Conservation (phyloP, 2,797 vertebrate genomes). For the Gymnoscopelus microlampas region DNA sequence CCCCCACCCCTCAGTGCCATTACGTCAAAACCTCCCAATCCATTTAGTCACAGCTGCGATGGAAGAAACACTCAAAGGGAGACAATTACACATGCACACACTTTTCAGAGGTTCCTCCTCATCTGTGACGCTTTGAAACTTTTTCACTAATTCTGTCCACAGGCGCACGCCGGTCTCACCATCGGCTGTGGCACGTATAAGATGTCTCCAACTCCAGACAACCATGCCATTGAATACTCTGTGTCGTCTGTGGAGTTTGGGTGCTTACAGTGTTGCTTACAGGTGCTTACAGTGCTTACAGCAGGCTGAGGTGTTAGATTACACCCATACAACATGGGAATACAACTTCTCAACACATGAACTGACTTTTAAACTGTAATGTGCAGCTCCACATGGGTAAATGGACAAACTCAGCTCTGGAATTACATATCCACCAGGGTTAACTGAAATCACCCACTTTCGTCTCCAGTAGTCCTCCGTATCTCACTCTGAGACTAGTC, state of each 20-base stretch:
- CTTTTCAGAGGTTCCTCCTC: slow-evolving; percentile 58
- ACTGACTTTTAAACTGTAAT: slow-evolving; percentile 32
- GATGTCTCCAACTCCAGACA: slow-evolving; percentile 44
- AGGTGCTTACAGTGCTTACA: slow-evolving; percentile 9
- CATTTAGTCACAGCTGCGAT: slow-evolving; percentile 81
- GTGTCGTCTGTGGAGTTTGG: slow-evolving; percentile 21
- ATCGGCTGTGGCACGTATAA: slow-evolving; percentile 31
- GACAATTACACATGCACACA: slow-evolving; percentile 32
- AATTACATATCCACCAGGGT: slow-evolving; percentile 48
- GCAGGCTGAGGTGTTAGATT: slow-evolving; percentile 23
- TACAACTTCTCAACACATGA: slow-evolving; percentile 32
- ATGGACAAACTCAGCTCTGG: slow-evolving; percentile 35
- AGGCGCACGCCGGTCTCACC: slow-evolving; percentile 52
- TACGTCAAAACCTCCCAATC: slow-evolving; percentile 77
- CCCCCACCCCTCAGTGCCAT: slow-evolving; percentile 54
- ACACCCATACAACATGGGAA: slow-evolving; percentile 26
- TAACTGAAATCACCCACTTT: slow-evolving; percentile 54
- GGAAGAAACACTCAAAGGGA: slow-evolving; percentile 70
- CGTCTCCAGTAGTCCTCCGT: slow-evolving; percentile 27
- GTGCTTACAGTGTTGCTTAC: slow-evolving; percentile 11
- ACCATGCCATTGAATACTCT: slow-evolving; percentile 31
- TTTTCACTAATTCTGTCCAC: slow-evolving; percentile 64
- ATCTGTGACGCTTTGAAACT: slow-evolving; percentile 54
- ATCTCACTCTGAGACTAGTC: slow-evolving; percentile 47
- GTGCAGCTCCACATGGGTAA: slow-evolving; percentile 22